Evolutionary conservation across 1,140 invertebrate species (phyloP).

Genomic region (Zaprionus lachaisei): DNA sequence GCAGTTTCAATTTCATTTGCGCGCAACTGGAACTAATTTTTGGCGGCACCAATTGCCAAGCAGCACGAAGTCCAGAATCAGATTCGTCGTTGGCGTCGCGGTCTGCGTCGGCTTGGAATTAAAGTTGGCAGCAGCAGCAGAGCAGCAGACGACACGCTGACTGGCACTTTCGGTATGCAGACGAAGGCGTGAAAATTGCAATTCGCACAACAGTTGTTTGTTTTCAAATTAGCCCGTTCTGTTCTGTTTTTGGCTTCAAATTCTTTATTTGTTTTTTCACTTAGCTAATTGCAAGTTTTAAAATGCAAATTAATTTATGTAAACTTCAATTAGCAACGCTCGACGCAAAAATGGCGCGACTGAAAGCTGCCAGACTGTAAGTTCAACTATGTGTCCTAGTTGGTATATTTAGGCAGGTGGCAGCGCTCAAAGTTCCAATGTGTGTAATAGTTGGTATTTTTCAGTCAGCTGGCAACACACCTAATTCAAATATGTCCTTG

Average conservation of each 20-base stretch:
- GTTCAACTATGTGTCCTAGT: background rate
- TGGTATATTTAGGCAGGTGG: background rate
- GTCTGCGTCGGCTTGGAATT: background rate
- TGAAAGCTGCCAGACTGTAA: background rate
- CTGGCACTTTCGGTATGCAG: slow-evolving; percentile 45
- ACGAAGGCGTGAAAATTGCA: slow-evolving; percentile 55
- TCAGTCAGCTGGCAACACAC: background rate
- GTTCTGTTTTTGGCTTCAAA: slow-evolving; percentile 4
- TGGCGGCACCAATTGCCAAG: slow-evolving; percentile 44
- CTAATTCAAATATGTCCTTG: background rate
- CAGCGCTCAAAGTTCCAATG: background rate
- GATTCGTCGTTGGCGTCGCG: background rate
- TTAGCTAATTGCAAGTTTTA: slow-evolving; percentile 2
- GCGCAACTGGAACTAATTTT: slow-evolving; percentile 56
- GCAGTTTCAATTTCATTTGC: slow-evolving; percentile 49
- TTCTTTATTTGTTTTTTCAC: slow-evolving; percentile 8
- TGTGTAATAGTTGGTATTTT: background rate
- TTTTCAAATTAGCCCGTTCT: slow-evolving; percentile 33
- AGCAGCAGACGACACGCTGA: slow-evolving; percentile 50
- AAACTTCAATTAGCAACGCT: background rate
- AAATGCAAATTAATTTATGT: slow-evolving; percentile 7
- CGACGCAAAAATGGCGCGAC: background rate
- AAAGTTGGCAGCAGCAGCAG: background rate
- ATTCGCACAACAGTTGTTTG: slow-evolving; percentile 56
- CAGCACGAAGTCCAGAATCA: slow-evolving; percentile 16